These are phyloP conservation scores for Campylorhamphus procurvoides DNA, from an alignment of 2,113 vertebrate genomes.

Conservation along the genomic window DNA sequence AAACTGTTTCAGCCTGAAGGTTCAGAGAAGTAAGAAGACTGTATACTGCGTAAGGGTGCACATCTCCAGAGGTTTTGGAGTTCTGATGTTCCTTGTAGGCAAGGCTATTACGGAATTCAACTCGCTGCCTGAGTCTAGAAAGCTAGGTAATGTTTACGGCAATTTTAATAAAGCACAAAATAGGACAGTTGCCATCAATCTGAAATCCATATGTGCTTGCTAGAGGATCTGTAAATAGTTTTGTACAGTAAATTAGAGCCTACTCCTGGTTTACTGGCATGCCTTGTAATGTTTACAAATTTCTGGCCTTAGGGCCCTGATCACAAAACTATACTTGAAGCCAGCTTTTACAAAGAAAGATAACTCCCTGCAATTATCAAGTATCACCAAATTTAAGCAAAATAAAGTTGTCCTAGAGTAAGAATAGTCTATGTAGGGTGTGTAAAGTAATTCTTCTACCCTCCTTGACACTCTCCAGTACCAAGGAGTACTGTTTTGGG, in stretches of 20 bases:
- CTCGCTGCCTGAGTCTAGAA: not conserved
- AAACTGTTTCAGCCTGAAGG: not conserved
- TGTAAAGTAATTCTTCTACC: not conserved
- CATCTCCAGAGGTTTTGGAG: rapidly evolving
- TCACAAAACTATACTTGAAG: not conserved
- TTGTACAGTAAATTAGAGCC: not conserved
- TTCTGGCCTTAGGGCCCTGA: not conserved
- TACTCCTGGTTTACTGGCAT: not conserved
- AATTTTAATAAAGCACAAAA: not conserved
- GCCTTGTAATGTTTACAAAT: not conserved
- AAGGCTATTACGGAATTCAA: not conserved
- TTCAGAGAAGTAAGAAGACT: not conserved
- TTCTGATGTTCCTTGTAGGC: not conserved
- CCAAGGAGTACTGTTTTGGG: not conserved
- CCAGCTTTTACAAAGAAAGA: not conserved
- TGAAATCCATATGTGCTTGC: not conserved
- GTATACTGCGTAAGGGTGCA: not conserved
- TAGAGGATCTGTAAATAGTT: not conserved
- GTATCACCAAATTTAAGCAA: not conserved
- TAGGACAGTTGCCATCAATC: not conserved
- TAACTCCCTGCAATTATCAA: not conserved
- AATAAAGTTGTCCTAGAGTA: not conserved
- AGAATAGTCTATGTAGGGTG: not conserved
- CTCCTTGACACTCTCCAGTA: not conserved
- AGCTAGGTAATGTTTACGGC: not conserved